A percentile compares a stretch with the other conserved stretches of the same genome.
phyloP scores from a whole-genome alignment of 2,113 vertebrate genomes.

The Hucho hucho region DNA sequence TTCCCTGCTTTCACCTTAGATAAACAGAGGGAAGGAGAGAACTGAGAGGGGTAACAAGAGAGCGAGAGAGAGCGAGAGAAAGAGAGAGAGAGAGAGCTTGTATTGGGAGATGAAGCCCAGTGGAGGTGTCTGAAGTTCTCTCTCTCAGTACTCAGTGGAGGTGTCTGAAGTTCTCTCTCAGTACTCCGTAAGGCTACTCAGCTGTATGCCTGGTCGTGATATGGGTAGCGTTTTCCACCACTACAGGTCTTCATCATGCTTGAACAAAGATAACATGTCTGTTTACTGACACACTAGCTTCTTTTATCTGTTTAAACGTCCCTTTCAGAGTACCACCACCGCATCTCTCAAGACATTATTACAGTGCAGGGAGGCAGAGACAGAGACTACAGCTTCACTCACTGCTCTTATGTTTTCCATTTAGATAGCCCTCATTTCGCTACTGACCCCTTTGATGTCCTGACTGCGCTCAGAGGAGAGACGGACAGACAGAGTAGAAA shows the following conservation, averaged over 20 bases:
- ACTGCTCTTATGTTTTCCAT: background rate
- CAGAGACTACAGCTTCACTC: background rate
- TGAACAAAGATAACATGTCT: no score
- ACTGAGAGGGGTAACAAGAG: background rate
- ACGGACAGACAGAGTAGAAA: no score
- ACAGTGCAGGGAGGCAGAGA: background rate
- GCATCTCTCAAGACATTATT: conserved; percentile 7
- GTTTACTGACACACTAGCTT: no score
- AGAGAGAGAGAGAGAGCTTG: background rate
- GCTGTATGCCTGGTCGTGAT: no score
- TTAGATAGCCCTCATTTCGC: background rate
- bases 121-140: no score
- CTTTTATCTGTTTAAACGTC: no score
- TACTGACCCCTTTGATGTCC: conserved; percentile 10
- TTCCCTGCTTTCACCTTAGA: background rate
- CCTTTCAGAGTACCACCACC: background rate
- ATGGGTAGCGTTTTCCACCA: no score
- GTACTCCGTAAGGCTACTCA: no score
- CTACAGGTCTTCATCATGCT: no score
- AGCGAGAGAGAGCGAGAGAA: background rate
- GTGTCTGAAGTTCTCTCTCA: no score
- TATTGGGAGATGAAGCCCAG: no score
- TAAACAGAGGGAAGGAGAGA: background rate
- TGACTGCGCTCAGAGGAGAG: background rate
- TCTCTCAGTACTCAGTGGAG: no score